These are phyloP conservation scores for Xiphorhynchus erythropygius DNA, from an alignment of 2,797 vertebrate genomes.

Conservation along the genomic window DNA sequence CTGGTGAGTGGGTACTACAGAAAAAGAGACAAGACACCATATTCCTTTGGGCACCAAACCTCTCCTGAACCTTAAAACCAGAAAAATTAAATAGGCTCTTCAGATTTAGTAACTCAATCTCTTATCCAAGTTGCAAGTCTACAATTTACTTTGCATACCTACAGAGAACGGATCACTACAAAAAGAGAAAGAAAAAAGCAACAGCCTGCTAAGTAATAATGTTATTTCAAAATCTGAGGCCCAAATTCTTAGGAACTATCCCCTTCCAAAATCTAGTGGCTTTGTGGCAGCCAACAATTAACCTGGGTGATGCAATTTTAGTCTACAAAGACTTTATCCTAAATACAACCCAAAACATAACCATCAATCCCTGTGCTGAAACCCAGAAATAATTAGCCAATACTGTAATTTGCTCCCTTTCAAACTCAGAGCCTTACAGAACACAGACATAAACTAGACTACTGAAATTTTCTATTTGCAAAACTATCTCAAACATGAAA, in stretches of 20 bases:
- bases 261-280: neutral
- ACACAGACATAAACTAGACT: neutral
- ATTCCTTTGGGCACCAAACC: neutral
- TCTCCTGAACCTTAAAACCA: neutral
- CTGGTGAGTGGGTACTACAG: neutral
- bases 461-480: neutral
- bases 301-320: neutral
- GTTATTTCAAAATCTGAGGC: neutral
- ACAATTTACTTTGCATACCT: neutral
- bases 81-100: neutral
- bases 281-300: neutral
- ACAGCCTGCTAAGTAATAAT: neutral
- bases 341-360: neutral
- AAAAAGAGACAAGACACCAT: neutral
- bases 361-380: neutral
- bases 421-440: neutral
- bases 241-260: neutral
- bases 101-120: neutral
- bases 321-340: neutral
- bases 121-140: neutral
- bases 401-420: neutral
- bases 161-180: neutral
- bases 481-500: neutral
- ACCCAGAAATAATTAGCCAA: neutral
- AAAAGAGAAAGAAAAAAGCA: neutral